Base-by-base conservation (phyloP, 2,888 invertebrate genomes). In the Ceriagrion tenellum region DNA sequence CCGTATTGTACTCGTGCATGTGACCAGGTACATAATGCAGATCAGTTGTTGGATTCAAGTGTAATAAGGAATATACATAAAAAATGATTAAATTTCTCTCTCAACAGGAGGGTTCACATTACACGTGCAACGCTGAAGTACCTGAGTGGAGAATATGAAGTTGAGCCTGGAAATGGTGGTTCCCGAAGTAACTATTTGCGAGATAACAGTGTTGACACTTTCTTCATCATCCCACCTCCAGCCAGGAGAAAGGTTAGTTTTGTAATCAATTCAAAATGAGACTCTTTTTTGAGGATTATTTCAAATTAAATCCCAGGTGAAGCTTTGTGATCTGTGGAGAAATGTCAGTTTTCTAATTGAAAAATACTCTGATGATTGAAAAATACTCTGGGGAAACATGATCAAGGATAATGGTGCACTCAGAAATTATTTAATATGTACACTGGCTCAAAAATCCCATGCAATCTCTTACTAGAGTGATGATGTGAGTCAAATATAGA, bases 111-210 rank as follows among this genome's bases (percentile, higher is more conserved):
- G 40, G 98, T 99, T 91, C 98, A 99, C 97, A 98, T 99, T 96
- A 98, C 98, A 3, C 98, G 98, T 97, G 98, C 98, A 35, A 99
- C 99, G 0, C 97, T 99, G 96, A 99, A 99, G 96, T 98, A 98
- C 96, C 97, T 99, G 88, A 98, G 98, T 63, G 99, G 98, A 0
- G 98, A 99, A 96, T 99, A 99, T 97, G 98, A 99, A 97, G 99
- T 99, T 95, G 99, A 99, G 97, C 98, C 98, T 0, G 99, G 99
- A 0, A 98, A 98, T 96, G 99, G 99, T 10, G 98, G 98, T 95
- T 98, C 98, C 95, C 97, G 99, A 95, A 98, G 99, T 96, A 98
- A 98, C 95, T 99, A 98, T 97, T 97, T 99, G 95, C 97, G 98
- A 95, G 98, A 99, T 97, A 98, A 99, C 96, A 98, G 98, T 96